These are phyloP conservation scores for Diglossa brunneiventris DNA, from an alignment of 2,113 vertebrate genomes.

Conservation along the genomic window DNA sequence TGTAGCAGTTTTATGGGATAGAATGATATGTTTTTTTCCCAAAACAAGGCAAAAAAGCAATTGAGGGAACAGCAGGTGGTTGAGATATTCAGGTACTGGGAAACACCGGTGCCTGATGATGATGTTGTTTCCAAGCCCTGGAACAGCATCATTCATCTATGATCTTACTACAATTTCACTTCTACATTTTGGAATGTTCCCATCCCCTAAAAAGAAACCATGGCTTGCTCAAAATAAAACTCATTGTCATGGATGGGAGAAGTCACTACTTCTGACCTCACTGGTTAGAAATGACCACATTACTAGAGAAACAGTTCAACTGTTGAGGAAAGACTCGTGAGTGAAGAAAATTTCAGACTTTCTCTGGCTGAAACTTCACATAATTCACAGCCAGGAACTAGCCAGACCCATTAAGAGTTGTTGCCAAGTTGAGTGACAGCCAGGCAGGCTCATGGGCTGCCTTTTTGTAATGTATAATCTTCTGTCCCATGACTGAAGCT, in stretches of 20 bases:
- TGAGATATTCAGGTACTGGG: background rate
- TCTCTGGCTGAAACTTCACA: background rate
- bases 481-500: background rate
- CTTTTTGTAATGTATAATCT: background rate
- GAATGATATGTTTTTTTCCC: background rate
- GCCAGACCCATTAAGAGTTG: background rate
- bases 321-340: background rate
- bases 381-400: background rate
- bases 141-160: background rate
- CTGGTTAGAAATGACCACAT: background rate
- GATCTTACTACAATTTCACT: background rate
- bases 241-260: background rate
- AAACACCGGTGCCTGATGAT: background rate
- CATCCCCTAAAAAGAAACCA: background rate
- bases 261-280: background rate
- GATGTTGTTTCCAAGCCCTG: background rate
- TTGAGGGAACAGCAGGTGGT: background rate
- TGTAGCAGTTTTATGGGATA: background rate
- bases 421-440: background rate
- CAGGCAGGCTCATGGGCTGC: background rate
- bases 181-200: background rate
- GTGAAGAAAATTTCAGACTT: background rate
- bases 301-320: background rate
- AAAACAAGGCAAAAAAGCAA: background rate
- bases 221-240: background rate